phyloP scores from a whole-genome alignment of 2,888 invertebrate species.

The Aricia artaxerxes region DNA sequence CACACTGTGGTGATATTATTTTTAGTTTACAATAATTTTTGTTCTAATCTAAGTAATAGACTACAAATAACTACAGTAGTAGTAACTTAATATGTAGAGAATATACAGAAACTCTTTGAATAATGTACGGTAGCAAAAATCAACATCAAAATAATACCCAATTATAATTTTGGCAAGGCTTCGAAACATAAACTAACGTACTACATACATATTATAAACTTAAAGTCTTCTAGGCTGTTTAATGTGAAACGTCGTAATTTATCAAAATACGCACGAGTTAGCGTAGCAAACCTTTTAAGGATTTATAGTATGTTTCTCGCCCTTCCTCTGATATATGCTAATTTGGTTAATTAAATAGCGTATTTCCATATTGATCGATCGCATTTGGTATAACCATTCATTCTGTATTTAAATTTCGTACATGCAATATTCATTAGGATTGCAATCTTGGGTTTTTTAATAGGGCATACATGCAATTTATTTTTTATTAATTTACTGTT shows the following conservation, averaged over 20 bases:
- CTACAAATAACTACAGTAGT: too few species aligned
- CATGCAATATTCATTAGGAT: constrained; percentile 27
- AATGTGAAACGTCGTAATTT: neutral
- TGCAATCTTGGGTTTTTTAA: constrained; percentile 10
- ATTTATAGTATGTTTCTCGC: constrained; percentile 5
- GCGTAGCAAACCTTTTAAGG: neutral
- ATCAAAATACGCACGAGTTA: neutral
- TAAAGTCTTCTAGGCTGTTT: neutral
- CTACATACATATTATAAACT: neutral
- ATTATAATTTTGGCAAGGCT: neutral
- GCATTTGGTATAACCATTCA: constrained; percentile 31
- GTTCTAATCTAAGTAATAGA: neutral
- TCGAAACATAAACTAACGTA: neutral
- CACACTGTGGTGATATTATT: neutral
- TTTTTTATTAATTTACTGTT: neutral
- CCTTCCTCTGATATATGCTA: constrained; percentile 18
- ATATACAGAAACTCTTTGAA: neutral
- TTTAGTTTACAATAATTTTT: neutral
- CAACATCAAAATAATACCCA: too few species aligned
- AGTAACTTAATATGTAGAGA: neutral
- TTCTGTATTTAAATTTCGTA: constrained; percentile 23
- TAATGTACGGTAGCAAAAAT: too few species aligned
- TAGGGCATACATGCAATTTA: neutral
- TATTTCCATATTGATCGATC: constrained; percentile 23
- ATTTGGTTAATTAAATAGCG: constrained; percentile 18